phyloP scores from a whole-genome alignment of 1,140 invertebrate species.

The Cataglyphis hispanica region DNA sequence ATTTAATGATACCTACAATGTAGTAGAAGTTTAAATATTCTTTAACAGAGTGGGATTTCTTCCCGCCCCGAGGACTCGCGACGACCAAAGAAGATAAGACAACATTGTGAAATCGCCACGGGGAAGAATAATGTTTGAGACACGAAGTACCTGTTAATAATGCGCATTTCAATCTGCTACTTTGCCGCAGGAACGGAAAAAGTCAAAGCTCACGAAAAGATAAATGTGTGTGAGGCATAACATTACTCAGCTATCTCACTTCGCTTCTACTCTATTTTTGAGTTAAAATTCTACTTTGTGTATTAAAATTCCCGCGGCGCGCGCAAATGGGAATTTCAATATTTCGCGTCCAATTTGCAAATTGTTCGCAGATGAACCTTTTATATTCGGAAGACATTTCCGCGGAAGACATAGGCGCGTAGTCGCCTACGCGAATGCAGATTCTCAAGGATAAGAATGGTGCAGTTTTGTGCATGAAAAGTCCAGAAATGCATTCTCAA shows the following conservation, averaged over 20 bases:
- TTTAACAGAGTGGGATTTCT: not conserved
- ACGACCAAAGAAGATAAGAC: constrained; percentile 25
- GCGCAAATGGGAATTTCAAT: constrained; percentile 34
- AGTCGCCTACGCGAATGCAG: not conserved
- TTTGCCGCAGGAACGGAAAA: not conserved
- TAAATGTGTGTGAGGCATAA: constrained; percentile 5
- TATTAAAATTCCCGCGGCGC: constrained; percentile 37
- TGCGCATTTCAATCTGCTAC: constrained; percentile 53
- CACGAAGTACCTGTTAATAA: constrained; percentile 51
- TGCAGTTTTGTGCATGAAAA: not conserved
- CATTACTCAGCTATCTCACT: not conserved
- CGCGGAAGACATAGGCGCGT: not conserved
- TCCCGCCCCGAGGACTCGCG: not conserved
- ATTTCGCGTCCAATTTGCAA: constrained; percentile 64
- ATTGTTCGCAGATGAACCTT: constrained; percentile 6
- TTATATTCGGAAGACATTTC: constrained; percentile 43
- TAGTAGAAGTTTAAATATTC: constrained; percentile 52
- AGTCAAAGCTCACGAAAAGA: constrained; percentile 17
- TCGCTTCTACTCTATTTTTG: not conserved
- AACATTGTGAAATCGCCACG: constrained; percentile 33
- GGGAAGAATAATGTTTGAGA: constrained; percentile 40
- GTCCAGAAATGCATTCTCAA: not conserved
- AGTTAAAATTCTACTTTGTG: constrained; percentile 52
- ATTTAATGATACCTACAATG: constrained; percentile 28
- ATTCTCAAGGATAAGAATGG: constrained; percentile 17